Conservation (phyloP, 2,113 vertebrate species). For the Phylloscopus trochilus region DNA sequence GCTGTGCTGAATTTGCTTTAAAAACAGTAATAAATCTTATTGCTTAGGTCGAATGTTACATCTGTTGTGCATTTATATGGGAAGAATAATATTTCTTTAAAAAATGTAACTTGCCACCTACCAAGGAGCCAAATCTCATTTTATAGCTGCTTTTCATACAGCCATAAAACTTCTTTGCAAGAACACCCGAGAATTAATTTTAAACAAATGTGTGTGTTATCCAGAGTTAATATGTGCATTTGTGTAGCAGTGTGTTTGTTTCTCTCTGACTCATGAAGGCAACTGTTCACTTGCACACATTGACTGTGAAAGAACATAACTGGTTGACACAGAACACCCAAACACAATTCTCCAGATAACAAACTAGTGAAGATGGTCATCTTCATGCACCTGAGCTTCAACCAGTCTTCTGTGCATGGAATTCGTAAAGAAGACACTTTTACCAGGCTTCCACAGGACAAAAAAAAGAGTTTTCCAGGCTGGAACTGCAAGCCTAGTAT, state of each 20-base stretch:
- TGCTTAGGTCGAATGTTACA: conserved; percentile 48
- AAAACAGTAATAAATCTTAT: conserved; percentile 57
- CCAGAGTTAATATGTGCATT: background rate
- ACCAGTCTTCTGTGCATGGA: background rate
- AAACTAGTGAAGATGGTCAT: background rate
- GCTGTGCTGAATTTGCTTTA: conserved; percentile 46
- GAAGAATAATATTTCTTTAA: conserved; percentile 21
- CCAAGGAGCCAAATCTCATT: background rate
- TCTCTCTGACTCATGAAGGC: background rate
- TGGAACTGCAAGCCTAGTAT: background rate
- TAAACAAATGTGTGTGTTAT: background rate
- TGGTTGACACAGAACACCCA: background rate
- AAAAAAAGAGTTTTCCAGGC: background rate
- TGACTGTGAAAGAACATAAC: background rate
- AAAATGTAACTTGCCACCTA: conserved; percentile 30
- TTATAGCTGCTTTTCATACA: conserved; percentile 18
- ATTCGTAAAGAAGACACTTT: background rate
- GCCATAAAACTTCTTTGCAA: background rate
- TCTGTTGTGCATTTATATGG: conserved; percentile 56
- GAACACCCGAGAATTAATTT: conserved; percentile 9
- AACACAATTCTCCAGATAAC: background rate
- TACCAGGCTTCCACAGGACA: background rate
- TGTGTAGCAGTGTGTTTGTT: background rate
- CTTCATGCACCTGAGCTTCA: background rate
- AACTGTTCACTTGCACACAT: background rate